phyloP scores from a whole-genome alignment of 2,113 vertebrate species.

The Forbesichthys agassizii region DNA sequence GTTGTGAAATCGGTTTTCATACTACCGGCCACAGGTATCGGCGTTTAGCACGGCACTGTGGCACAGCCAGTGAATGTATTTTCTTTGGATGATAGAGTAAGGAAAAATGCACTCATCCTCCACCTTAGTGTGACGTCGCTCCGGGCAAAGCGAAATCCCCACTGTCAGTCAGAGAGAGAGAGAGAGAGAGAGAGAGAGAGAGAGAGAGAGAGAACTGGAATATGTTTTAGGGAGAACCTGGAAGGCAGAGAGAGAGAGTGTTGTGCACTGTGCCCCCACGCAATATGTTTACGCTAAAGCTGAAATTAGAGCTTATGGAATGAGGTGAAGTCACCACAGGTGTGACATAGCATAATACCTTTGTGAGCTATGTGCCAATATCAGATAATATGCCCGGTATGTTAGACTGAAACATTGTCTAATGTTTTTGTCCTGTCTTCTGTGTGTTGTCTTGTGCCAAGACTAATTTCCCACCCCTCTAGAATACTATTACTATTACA shows the following conservation, averaged over 20 bases:
- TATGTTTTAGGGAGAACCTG: neutral
- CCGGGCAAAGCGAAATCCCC: constrained; percentile 69
- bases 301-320: constrained; percentile 60
- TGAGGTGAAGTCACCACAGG: constrained; percentile 70
- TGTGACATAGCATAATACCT: constrained; percentile 35
- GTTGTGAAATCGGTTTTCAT: constrained; percentile 1
- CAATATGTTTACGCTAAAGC: constrained; percentile 51
- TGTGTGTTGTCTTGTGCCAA: too few species aligned
- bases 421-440: neutral
- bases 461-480: neutral
- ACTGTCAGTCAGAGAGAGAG: constrained; percentile 61
- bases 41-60: constrained; percentile 24
- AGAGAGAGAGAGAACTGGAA: neutral
- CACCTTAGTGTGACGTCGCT: constrained; percentile 77
- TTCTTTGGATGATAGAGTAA: constrained; percentile 56
- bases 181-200: neutral
- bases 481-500: neutral
- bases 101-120: constrained; percentile 66
- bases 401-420: constrained; percentile 1
- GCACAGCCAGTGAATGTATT: constrained; percentile 47
- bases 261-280: neutral
- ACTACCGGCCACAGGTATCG: constrained; percentile 62
- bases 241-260: neutral
- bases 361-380: constrained; percentile 19
- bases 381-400: constrained; percentile 14